A percentile compares a stretch with the other conserved stretches of the same genome.
These are phyloP conservation scores for Chelonoidis abingdonii DNA, from an alignment of 2,113 vertebrate species.

Conservation along the genomic window DNA sequence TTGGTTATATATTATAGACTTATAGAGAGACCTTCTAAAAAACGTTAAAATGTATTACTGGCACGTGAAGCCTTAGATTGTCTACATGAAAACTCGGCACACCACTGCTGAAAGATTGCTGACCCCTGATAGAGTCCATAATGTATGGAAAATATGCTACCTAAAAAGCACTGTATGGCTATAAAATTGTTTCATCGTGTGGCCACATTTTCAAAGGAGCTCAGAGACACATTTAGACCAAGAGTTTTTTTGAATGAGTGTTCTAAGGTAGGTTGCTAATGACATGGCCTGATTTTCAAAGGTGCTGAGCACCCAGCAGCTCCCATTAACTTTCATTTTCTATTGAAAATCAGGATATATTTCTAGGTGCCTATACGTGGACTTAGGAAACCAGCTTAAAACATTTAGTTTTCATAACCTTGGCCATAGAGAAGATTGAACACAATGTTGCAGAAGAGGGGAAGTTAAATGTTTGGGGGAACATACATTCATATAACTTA, in stretches of 20 bases:
- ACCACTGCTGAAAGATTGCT: no score
- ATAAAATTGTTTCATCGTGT: background rate
- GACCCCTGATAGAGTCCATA: constrained; percentile 5
- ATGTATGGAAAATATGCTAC: background rate
- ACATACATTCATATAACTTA: background rate
- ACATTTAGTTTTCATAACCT: background rate
- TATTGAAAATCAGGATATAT: background rate
- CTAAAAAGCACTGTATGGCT: background rate
- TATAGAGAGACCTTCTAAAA: no score
- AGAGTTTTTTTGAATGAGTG: background rate
- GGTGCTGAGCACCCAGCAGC: background rate
- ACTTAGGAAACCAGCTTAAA: background rate
- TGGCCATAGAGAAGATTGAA: background rate
- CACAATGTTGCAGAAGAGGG: background rate
- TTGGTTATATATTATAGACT: no score
- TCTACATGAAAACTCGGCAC: no score
- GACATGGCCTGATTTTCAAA: background rate
- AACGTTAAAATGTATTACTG: no score
- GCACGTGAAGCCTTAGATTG: no score
- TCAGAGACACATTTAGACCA: background rate
- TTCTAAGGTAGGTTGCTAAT: background rate
- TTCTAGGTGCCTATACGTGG: background rate
- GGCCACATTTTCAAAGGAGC: constrained; percentile 5
- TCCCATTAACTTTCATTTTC: background rate
- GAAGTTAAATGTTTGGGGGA: background rate